Percentiles rank a stretch among this genome's conserved stretches.
These are phyloP conservation scores for Malacoraja senta DNA, from an alignment of 2,797 vertebrate genomes.

Conservation along the genomic window DNA sequence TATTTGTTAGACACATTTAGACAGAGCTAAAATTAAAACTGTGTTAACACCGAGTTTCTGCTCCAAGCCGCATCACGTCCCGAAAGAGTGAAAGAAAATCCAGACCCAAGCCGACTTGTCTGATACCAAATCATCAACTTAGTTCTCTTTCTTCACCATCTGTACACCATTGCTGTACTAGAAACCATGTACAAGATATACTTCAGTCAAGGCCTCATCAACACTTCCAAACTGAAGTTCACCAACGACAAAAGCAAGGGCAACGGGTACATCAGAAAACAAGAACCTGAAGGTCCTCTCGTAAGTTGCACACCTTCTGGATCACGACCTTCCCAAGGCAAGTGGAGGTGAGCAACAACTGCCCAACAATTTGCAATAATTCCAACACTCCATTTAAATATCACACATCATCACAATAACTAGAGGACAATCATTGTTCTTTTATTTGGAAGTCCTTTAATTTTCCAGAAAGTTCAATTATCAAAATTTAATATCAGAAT, in stretches of 20 bases:
- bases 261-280: too few species aligned
- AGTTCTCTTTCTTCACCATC: too few species aligned
- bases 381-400: background rate
- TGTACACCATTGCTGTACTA: too few species aligned
- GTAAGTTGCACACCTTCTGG: too few species aligned
- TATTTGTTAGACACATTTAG: slow-evolving; percentile 3
- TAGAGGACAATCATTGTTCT: background rate
- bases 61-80: background rate
- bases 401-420: background rate
- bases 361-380: background rate
- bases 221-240: too few species aligned
- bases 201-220: too few species aligned
- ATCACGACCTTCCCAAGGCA: background rate
- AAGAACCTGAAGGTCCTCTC: too few species aligned
- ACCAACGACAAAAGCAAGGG: too few species aligned
- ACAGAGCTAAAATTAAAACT: background rate
- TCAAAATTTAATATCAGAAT: background rate
- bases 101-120: background rate
- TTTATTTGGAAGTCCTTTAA: background rate
- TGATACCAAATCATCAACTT: too few species aligned
- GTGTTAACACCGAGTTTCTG: background rate
- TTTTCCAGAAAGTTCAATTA: background rate
- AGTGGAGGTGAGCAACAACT: background rate
- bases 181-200: too few species aligned
- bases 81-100: background rate